These are phyloP conservation scores for Limanda limanda DNA, from an alignment of 2,113 vertebrate genomes.

Conservation along the genomic window DNA sequence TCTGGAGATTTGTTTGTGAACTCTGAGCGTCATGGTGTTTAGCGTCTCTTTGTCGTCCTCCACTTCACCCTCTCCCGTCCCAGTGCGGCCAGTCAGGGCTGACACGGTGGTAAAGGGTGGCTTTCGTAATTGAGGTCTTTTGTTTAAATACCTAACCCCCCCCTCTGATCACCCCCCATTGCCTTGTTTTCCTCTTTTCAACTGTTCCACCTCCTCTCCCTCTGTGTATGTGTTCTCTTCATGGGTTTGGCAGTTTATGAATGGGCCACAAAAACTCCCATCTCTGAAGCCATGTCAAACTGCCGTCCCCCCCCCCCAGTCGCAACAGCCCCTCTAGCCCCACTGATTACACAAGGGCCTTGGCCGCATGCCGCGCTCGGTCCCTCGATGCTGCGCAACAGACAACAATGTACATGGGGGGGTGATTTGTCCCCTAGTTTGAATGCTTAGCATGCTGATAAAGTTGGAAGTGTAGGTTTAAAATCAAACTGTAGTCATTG, in stretches of 20 bases:
- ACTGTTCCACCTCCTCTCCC: not conserved
- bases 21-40: constrained; percentile 30
- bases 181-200: constrained; percentile 35
- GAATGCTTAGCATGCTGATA: constrained; percentile 21
- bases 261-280: constrained; percentile 34
- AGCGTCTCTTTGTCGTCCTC: constrained; percentile 29
- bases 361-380: constrained; percentile 11
- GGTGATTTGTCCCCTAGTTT: constrained; percentile 37
- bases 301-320: constrained; percentile 16
- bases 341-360: constrained; percentile 33
- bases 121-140: constrained; percentile 47
- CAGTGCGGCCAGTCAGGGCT: constrained; percentile 21
- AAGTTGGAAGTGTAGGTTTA: constrained; percentile 19
- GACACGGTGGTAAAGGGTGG: constrained; percentile 20
- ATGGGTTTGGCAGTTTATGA: constrained; percentile 41
- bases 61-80: constrained; percentile 17
- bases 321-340: constrained; percentile 7
- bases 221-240: not conserved
- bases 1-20: constrained; percentile 24
- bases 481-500: constrained; percentile 20
- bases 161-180: not conserved
- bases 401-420: not conserved
- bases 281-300: constrained; percentile 38
- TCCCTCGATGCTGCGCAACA: not conserved
- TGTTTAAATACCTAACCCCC: constrained; percentile 18